A percentile compares a stretch with the other conserved stretches of the same genome.
Evolutionary conservation across 2,797 vertebrate genomes (phyloP).

Genomic region (Darevskia nairensis): DNA sequence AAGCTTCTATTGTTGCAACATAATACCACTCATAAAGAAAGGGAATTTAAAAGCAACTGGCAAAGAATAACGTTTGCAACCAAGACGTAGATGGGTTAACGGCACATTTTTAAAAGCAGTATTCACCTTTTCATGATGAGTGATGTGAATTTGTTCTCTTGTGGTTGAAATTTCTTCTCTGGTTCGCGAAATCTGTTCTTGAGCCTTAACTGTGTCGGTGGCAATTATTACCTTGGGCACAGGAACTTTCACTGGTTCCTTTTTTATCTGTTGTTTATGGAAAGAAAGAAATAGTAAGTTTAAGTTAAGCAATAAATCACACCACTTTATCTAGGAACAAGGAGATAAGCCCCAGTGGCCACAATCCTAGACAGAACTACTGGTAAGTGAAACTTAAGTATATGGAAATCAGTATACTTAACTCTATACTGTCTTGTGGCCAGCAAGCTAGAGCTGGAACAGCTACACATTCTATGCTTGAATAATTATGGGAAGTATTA

Average conservation of each 20-base stretch:
- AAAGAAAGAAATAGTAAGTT: slow-evolving; percentile 20
- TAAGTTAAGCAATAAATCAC: slow-evolving; percentile 1
- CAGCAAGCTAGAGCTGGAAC: not conserved
- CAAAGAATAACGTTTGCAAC: slow-evolving; percentile 43
- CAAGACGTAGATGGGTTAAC: not conserved
- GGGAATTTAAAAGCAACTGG: not conserved
- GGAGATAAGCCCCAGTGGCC: not conserved
- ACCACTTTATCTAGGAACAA: not conserved
- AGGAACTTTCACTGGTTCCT: slow-evolving; percentile 77
- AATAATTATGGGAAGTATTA: not conserved
- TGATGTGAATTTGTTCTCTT: slow-evolving; percentile 75
- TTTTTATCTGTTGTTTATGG: slow-evolving; percentile 76
- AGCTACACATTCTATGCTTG: not conserved
- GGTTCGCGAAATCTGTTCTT: slow-evolving; percentile 76
- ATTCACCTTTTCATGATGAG: slow-evolving; percentile 78
- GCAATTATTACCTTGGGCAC: slow-evolving; percentile 75
- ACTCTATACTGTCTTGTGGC: not conserved
- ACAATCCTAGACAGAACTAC: not conserved
- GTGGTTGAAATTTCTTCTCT: slow-evolving; percentile 75
- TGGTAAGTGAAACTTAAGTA: not conserved
- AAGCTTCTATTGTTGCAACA: slow-evolving; percentile 6
- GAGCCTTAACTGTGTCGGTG: slow-evolving; percentile 77
- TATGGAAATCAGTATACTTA: not conserved
- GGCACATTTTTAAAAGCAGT: slow-evolving; percentile 13
- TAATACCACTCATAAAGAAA: slow-evolving; percentile 5